phyloP scores from a whole-genome alignment of 2,797 vertebrate genomes.

The Gobio occitaniae region DNA sequence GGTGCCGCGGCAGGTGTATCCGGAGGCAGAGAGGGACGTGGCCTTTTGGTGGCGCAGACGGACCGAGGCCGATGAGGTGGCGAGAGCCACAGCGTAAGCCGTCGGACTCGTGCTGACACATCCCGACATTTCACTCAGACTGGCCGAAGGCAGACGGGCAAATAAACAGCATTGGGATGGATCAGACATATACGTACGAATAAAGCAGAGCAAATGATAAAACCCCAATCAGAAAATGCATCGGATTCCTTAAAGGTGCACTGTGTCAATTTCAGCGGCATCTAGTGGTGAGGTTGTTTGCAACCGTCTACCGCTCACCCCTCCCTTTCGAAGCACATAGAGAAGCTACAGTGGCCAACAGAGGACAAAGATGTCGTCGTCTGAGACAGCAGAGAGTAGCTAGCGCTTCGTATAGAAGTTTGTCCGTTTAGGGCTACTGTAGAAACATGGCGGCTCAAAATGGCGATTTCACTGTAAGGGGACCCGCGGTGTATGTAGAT shows the following conservation, averaged over 20 bases:
- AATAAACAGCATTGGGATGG: constrained; percentile 76
- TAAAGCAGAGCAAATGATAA: constrained; percentile 37
- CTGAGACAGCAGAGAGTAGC: no score
- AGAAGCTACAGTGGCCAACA: no score
- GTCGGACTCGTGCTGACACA: constrained; percentile 78
- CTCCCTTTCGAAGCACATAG: no score
- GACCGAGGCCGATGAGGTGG: constrained; percentile 79
- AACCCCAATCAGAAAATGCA: not conserved
- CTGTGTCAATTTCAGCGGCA: no score
- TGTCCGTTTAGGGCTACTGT: no score
- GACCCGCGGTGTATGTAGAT: no score
- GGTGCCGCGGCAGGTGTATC: constrained; percentile 80
- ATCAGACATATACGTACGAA: constrained; percentile 70
- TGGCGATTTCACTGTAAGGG: no score
- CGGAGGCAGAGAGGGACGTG: constrained; percentile 81
- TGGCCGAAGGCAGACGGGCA: constrained; percentile 64
- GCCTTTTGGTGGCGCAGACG: constrained; percentile 85
- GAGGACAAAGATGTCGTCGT: no score
- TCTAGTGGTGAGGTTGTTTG: no score
- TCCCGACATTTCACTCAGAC: constrained; percentile 84
- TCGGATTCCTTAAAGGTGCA: not conserved
- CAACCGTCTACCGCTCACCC: no score
- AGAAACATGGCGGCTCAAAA: no score
- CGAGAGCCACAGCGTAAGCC: constrained; percentile 74
- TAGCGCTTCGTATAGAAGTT: no score